Base-by-base conservation (phyloP, 1,140 invertebrate species). In the Dinothrombium tinctorium region DNA sequence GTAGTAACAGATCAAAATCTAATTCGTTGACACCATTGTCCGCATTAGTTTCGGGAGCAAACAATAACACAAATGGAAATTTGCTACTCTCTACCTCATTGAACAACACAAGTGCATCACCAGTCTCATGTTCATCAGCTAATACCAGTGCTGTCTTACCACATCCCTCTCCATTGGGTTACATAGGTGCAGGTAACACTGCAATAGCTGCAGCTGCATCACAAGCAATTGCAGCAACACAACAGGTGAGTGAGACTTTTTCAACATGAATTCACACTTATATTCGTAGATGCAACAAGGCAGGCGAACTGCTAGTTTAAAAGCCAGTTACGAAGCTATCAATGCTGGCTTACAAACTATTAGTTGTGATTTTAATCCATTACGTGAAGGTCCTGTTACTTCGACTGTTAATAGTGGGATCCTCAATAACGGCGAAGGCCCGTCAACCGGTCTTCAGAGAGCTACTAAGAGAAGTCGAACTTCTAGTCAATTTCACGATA, bases 191-290 rank as follows among this genome's bases (percentile, higher is more conserved):
- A 26, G 22, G 24, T 38, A 38, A 19, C 19, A 24, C 37, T 53
- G 79, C 86, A 0, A 86, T 94, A 43, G 84, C 83, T 1, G 83
- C 80, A 2, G 86, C 86, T 12, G 86, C 86, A 0, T 87, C 83
- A 17, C 86, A 94, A 58, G 86, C 86, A 0, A 94, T 94, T 43
- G 83, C 82, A 9, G 84, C 84, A 4, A 94, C 89, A 12, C 83
- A 94, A 52, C 84, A 90, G 63, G 71, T 74, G 55, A n/a, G n/a
- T n/a, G n/a, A 47, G 28, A 33, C 7, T 36, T 19, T 37, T 24
- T 5, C 8, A 6, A 38, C 24, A 19, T 25, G 17, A 7, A 2
- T 25, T 25, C 17, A n/a, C 8, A 17, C 11, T 23, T 21, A 19
- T 20, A 38, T 32, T 19, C 44, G 15, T 37, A 76, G 68, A 86